Base-by-base conservation (phyloP, 1,140 invertebrate genomes). In the Paralvinella palmiformis region DNA sequence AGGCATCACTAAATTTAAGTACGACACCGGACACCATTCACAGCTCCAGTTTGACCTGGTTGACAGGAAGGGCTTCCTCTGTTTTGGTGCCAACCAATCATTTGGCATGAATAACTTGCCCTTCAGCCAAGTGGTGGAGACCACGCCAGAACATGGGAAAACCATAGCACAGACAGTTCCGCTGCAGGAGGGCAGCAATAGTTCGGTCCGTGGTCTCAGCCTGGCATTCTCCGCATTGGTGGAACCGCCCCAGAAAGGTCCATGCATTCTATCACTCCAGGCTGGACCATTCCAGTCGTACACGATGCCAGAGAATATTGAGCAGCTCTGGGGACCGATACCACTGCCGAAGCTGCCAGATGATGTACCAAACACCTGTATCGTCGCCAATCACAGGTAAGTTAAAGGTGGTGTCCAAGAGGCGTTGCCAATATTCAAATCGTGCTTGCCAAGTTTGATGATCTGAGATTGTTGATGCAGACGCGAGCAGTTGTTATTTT, bases 301-400 rank as follows among this genome's bases (percentile, higher is more conserved):
- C 57, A 69, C 76, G 6, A 77, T 80, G 70, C 78, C 77, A 32
- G 76, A 75, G 53, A 61, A 73, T 10, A 64, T 73, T 7, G 77
- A 78, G 56, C 63, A 67, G 32, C 55, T 79, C 58, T 80, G 77
- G 77, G 76, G 77, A 41, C 77, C 77, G 4, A 67, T 78, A 1
- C 72, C 75, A 3, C 64, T 80, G 5, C 65, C 69, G 15, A 66
- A 62, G 20, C 68, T 78, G 22, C 72, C 75, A 27, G 58, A 68
- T 2, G 75, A 73, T 3, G 60, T 61, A 35, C 45, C 69, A 17
- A 79, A 80, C 62, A 68, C 52, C 20, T 79, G 76, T 66, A 64
- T 72, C 36, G 78, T 79, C 1, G 78, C 77, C 3, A 73, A 72
- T 41, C 78, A 80, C 69, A 73, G 69, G 77, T 78, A 20, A 53